Percentiles rank a stretch among this genome's conserved stretches.
These are phyloP conservation scores for Paradisaea rubra DNA, from an alignment of 2,113 vertebrate genomes.

Conservation along the genomic window DNA sequence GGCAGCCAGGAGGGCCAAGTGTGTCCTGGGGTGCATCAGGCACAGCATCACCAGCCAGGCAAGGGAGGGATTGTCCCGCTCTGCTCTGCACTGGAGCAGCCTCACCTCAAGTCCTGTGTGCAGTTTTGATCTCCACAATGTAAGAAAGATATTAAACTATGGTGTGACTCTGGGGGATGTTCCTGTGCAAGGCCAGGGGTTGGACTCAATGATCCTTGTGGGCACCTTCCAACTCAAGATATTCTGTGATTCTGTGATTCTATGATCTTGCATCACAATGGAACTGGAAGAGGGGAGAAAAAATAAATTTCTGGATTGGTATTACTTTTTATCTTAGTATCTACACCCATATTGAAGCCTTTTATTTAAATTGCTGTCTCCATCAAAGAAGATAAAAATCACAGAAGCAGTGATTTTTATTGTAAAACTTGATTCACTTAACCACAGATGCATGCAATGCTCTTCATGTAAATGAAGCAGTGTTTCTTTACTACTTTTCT, in stretches of 20 bases:
- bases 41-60: fast-evolving
- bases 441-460: neutral
- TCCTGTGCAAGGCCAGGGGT: neutral
- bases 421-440: neutral
- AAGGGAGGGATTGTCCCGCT: neutral
- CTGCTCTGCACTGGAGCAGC: neutral
- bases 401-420: neutral
- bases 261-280: neutral
- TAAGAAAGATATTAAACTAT: neutral
- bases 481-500: neutral
- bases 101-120: neutral
- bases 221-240: fast-evolving
- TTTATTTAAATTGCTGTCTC: neutral
- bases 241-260: neutral
- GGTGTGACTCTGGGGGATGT: neutral
- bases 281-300: neutral
- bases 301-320: neutral
- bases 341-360: neutral
- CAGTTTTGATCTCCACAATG: neutral
- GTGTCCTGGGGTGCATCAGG: fast-evolving
- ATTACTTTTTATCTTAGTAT: neutral
- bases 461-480: neutral
- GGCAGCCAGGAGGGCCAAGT: neutral
- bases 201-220: neutral
- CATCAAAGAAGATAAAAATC: neutral